Evolutionary conservation across 2,797 vertebrate species (phyloP).

Genomic region (Diglossa cyanea): DNA sequence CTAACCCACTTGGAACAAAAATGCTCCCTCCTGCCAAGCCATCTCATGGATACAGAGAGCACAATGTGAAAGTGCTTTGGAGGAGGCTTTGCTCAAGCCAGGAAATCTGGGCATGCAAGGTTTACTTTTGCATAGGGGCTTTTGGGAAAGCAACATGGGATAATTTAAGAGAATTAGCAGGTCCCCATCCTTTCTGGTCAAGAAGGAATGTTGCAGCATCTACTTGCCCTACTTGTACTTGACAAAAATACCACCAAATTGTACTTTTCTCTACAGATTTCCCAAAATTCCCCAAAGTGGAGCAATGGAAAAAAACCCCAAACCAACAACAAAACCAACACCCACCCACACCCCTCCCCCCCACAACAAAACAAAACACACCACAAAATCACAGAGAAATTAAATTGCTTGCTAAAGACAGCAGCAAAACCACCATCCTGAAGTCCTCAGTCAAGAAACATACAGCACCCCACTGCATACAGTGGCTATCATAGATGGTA

Average conservation of each 20-base stretch:
- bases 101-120: neutral
- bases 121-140: neutral
- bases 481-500: neutral
- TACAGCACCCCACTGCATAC: neutral
- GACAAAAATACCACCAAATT: neutral
- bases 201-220: neutral
- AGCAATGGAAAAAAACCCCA: neutral
- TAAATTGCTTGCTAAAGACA: neutral
- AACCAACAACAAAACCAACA: neutral
- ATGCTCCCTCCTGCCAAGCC: neutral
- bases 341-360: no score
- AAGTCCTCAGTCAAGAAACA: neutral
- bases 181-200: neutral
- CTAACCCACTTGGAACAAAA: slow-evolving; percentile 43
- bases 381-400: neutral
- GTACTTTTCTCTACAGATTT: neutral
- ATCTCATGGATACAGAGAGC: neutral
- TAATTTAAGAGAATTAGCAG: neutral
- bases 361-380: neutral
- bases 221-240: neutral
- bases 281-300: neutral
- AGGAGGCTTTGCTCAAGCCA: neutral
- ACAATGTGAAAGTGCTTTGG: neutral
- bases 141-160: neutral
- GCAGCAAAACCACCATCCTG: neutral